These are phyloP conservation scores for Zelleria hepariella DNA, from an alignment of 2,888 invertebrate genomes.

Conservation along the genomic window DNA sequence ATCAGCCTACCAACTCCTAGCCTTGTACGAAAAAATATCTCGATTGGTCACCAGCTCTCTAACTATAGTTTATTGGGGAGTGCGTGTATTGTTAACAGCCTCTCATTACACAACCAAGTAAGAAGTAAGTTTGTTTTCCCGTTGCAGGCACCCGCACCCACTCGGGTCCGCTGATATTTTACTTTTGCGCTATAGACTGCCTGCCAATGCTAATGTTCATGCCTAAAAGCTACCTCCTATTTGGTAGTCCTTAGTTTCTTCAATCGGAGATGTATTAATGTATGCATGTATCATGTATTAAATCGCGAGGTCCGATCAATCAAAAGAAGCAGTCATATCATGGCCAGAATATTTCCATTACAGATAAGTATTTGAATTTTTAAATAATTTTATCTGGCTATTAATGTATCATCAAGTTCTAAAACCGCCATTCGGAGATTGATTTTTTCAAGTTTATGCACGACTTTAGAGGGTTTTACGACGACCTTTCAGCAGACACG, in stretches of 20 bases:
- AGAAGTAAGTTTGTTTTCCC: constrained; percentile 35
- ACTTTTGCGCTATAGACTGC: constrained; percentile 43
- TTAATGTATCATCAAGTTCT: constrained; percentile 4
- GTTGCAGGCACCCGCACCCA: constrained; percentile 30
- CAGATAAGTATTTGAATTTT: not conserved
- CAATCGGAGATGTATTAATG: not conserved
- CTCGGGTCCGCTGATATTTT: constrained; percentile 29
- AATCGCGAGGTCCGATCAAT: not conserved
- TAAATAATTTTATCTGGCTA: not conserved
- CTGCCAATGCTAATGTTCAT: constrained; percentile 30
- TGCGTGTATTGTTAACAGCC: constrained; percentile 19
- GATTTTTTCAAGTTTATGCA: constrained; percentile 58
- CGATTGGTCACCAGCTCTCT: no score
- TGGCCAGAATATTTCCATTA: no score
- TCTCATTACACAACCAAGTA: constrained; percentile 29
- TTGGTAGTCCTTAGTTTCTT: not conserved
- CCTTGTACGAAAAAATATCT: no score
- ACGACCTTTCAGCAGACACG: constrained; percentile 60
- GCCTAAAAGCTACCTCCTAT: constrained; percentile 7
- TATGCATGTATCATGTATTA: not conserved
- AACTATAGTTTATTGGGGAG: not conserved
- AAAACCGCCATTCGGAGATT: constrained; percentile 17
- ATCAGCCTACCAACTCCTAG: no score
- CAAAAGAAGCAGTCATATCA: constrained; percentile 10
- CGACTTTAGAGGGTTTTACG: constrained; percentile 60